These are phyloP conservation scores for Eugnorisma glareosa DNA, from an alignment of 2,888 invertebrate species.

Conservation along the genomic window DNA sequence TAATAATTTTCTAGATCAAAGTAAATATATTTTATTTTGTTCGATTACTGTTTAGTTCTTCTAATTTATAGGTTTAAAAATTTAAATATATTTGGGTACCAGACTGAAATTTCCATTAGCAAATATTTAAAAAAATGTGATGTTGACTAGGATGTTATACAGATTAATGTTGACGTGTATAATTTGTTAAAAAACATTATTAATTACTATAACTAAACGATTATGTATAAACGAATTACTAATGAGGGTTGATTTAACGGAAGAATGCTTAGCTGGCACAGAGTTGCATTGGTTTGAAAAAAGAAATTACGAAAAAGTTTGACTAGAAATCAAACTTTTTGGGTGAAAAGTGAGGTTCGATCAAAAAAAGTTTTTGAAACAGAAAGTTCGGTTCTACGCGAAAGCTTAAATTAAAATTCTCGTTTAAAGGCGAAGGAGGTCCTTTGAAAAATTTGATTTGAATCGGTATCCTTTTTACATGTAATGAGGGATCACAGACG, in stretches of 20 bases:
- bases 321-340: constrained; percentile 32
- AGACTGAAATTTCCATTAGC: constrained; percentile 63
- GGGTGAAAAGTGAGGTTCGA: constrained; percentile 43
- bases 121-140: constrained; percentile 86
- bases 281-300: constrained; percentile 45
- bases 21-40: background rate
- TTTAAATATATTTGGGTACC: background rate
- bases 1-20: background rate
- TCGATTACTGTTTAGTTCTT: constrained; percentile 14
- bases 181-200: constrained; percentile 86
- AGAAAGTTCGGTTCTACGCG: constrained; percentile 37
- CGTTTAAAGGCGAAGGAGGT: constrained; percentile 32
- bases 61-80: constrained; percentile 4
- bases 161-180: constrained; percentile 85
- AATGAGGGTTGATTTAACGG: constrained; percentile 69
- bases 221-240: constrained; percentile 71
- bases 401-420: constrained; percentile 49
- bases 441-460: constrained; percentile 60
- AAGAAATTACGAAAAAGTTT: constrained; percentile 33
- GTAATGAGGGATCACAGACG: constrained; percentile 86
- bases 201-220: constrained; percentile 72
- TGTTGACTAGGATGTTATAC: constrained; percentile 86
- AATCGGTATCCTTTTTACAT: constrained; percentile 79
- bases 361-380: constrained; percentile 49
- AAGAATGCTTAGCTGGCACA: constrained; percentile 46